Evolutionary conservation across 2,797 vertebrate species (phyloP).

Genomic region (Mastacembelus armatus): DNA sequence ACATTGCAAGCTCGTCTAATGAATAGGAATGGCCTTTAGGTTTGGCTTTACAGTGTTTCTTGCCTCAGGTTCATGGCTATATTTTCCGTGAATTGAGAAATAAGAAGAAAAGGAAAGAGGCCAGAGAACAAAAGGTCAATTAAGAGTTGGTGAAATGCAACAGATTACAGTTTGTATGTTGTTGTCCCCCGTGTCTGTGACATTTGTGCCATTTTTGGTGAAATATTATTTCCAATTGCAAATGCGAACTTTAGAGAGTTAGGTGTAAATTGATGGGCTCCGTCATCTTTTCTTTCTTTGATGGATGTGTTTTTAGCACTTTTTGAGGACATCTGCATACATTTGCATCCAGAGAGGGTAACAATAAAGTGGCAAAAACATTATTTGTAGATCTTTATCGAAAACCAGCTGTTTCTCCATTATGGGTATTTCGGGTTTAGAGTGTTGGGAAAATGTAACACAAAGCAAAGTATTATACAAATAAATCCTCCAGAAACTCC

Average conservation of each 20-base stretch:
- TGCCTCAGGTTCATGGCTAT: constrained; percentile 51
- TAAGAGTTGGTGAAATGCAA: constrained; percentile 53
- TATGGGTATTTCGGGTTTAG: constrained; percentile 65
- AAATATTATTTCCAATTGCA: constrained; percentile 48
- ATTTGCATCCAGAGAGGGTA: constrained; percentile 48
- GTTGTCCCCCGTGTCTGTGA: constrained; percentile 28
- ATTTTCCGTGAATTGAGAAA: constrained; percentile 61
- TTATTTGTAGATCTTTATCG: constrained; percentile 52
- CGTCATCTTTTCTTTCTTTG: background rate
- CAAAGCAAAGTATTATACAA: constrained; percentile 60
- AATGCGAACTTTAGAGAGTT: constrained; percentile 15
- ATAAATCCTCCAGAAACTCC: constrained; percentile 71
- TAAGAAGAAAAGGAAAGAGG: constrained; percentile 21
- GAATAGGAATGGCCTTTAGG: constrained; percentile 70
- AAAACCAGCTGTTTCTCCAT: constrained; percentile 62
- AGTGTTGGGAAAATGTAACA: constrained; percentile 37
- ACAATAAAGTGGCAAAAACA: constrained; percentile 40
- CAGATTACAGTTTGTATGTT: constrained; percentile 60
- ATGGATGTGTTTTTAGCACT: background rate
- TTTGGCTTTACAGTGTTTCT: constrained; percentile 35
- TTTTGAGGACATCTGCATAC: constrained; percentile 31
- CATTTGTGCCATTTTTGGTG: constrained; percentile 43
- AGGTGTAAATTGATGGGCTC: constrained; percentile 7
- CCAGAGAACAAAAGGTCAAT: constrained; percentile 69
- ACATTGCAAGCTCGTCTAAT: constrained; percentile 64